Base-by-base conservation (phyloP, 2,797 vertebrate genomes). In the Apodemus agrarius region DNA sequence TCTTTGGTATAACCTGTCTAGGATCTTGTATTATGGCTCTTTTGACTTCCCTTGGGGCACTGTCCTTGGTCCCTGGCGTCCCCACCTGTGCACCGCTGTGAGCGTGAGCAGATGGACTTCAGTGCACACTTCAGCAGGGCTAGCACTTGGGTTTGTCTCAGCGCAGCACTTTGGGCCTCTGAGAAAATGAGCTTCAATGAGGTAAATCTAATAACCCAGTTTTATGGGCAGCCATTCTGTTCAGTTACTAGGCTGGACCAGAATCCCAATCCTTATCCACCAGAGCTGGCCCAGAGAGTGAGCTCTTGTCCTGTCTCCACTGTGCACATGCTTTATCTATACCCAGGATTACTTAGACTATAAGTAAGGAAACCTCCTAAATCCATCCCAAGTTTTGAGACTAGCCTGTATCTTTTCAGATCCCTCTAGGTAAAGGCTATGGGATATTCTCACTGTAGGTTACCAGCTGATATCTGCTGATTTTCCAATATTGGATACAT, bases 1-100 rank as follows among this genome's bases (percentile, higher is more conserved):
- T 94, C 96, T 98, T 89, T 97, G 98, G 97, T 97, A 95, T 97
- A 89, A 61, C 93, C 74, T 65, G 63, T 90, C 96, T 91, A 72
- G 87, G 57, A 34, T 57, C 89, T 40, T 26, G 72, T 83, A 10
- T 0, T 26, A 17, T 17, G 40, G 82, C 34, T 93, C 85, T 74
- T 75, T 61, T 21, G 31, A 43, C 69, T 43, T 9, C 0, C 0
- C 0, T 26, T 12, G 17, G 1, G 40, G 61, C 49, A 40, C 2
- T 14, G 0, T 0, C 57, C 89, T 89, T 79, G 94, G 94, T 82
- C 91, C 24, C 0, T 1, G 43, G 78, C 24, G 10, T 0, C 69
- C 54, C 59, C 54, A 12, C 21, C 3, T 40, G 29, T 0, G 88
- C 0, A 40, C 82, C 1, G n/a, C 82, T 4, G 0, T 11, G 16